These are phyloP conservation scores for Sinotaia quadrata DNA, from an alignment of 2,888 invertebrate species.

Conservation along the genomic window DNA sequence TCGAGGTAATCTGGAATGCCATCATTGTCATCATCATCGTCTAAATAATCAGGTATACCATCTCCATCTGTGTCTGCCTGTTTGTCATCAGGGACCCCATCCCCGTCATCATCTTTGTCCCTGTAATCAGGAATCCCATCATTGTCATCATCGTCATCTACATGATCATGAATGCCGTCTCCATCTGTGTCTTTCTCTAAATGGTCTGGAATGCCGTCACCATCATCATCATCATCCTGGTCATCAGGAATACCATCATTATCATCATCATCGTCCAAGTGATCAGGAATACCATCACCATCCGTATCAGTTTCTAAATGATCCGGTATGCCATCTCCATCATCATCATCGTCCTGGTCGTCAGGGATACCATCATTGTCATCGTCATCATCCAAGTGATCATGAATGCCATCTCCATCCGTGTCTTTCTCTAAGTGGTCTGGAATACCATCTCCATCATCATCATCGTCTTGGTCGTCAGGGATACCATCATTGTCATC, in stretches of 20 bases:
- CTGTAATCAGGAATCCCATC: conserved; percentile 59
- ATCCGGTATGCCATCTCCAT: conserved; percentile 62
- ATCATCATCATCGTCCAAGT: conserved; percentile 51
- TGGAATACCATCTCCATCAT: conserved; percentile 55
- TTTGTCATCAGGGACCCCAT: conserved; percentile 58
- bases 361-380: conserved; percentile 52
- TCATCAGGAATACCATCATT: conserved; percentile 60
- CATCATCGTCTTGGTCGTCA: conserved; percentile 57
- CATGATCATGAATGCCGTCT: conserved; percentile 63
- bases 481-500: conserved; percentile 57
- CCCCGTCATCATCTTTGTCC: conserved; percentile 50
- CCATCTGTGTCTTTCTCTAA: conserved; percentile 57
- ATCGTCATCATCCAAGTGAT: conserved; percentile 54
- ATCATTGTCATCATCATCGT: conserved; percentile 54
- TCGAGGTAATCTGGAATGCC: conserved; percentile 48
- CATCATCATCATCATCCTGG: conserved; percentile 55
- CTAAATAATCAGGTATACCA: conserved; percentile 48
- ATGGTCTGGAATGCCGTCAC: conserved; percentile 61
- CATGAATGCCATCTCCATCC: conserved; percentile 65
- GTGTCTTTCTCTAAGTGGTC: conserved; percentile 49
- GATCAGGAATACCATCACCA: conserved; percentile 64
- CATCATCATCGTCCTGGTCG: conserved; percentile 46
- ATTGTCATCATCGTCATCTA: conserved; percentile 60
- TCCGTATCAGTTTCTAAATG: conserved; percentile 56
- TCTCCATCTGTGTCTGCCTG: conserved; percentile 40